Evolutionary conservation across 1,140 invertebrate species (phyloP).

Genomic region (Reticulitermes speratus): DNA sequence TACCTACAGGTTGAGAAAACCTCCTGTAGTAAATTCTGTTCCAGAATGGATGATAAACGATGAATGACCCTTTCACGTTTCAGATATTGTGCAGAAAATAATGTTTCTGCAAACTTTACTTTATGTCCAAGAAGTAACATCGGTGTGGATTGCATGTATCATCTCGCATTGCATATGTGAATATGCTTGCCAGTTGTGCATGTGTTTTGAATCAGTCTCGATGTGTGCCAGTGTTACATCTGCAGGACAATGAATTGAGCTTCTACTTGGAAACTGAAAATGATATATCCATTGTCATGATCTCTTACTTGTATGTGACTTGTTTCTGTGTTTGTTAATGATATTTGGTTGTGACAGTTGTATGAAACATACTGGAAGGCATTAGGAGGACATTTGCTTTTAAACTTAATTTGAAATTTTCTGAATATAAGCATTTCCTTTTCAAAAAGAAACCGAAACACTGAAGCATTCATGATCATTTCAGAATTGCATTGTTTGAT

Average conservation of each 20-base stretch:
- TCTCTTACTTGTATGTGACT: neutral
- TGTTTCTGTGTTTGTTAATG: neutral
- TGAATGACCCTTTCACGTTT: no score
- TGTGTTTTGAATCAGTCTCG: neutral
- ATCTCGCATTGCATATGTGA: neutral
- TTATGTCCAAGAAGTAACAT: no score
- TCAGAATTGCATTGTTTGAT: no score
- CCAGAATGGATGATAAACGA: no score
- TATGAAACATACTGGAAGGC: neutral
- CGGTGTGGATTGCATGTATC: neutral
- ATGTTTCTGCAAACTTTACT: no score
- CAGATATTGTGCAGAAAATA: no score
- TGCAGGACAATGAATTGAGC: neutral
- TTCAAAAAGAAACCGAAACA: neutral
- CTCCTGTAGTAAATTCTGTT: no score
- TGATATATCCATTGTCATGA: neutral
- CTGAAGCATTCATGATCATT: no score
- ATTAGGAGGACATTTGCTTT: neutral
- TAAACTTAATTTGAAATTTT: neutral
- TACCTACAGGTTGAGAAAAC: no score
- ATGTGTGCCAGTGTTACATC: constrained; percentile 2
- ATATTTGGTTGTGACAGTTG: neutral
- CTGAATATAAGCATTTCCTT: neutral
- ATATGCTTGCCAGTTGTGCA: neutral
- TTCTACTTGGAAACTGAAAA: neutral